A percentile compares a stretch with the other conserved stretches of the same genome.
Evolutionary conservation across 2,888 invertebrate species (phyloP).

Genomic region (Cantharis nigra): DNA sequence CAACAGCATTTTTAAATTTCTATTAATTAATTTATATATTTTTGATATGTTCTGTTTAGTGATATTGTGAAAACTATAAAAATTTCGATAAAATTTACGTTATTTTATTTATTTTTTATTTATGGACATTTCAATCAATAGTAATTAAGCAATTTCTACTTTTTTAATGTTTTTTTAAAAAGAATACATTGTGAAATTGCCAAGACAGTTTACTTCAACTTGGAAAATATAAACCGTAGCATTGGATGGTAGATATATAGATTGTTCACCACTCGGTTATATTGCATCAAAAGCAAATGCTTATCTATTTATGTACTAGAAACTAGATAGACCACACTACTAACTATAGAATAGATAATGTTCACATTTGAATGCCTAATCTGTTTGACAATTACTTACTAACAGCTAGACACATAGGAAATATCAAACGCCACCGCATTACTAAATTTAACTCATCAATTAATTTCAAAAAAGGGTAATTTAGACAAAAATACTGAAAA

Average conservation of each 20-base stretch:
- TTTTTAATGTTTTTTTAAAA: background rate
- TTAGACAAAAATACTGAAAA: too few species aligned
- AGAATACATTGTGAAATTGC: background rate
- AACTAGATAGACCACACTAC: background rate
- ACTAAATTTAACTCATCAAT: background rate
- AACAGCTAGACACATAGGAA: background rate
- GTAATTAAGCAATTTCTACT: background rate
- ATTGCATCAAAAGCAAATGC: background rate
- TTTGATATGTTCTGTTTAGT: background rate
- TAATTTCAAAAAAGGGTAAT: constrained; percentile 10
- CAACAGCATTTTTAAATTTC: background rate
- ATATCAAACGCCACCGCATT: background rate
- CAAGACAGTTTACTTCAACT: background rate
- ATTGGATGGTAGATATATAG: background rate
- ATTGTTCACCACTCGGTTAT: background rate
- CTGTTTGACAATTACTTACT: background rate
- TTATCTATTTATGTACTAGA: background rate
- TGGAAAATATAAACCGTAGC: background rate
- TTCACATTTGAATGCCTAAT: background rate
- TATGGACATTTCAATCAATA: background rate
- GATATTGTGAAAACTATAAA: background rate
- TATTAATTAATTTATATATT: too few species aligned
- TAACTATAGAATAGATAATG: background rate
- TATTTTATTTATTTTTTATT: background rate
- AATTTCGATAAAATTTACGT: background rate